Base-by-base conservation (phyloP, 2,888 invertebrate genomes). In the Drosophila greeni region DNA sequence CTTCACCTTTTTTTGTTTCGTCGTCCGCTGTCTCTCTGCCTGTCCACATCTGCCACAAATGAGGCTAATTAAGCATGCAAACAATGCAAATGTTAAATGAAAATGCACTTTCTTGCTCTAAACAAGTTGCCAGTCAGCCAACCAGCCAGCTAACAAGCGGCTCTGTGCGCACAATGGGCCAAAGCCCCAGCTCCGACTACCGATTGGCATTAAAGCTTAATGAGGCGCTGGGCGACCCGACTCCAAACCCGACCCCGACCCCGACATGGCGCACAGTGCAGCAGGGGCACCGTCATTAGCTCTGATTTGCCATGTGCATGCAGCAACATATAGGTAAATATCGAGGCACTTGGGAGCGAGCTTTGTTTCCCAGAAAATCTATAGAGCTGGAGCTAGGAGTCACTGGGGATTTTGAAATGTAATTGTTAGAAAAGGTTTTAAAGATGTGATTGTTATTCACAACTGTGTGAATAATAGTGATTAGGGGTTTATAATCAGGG, bases 121-220 rank as follows among this genome's bases (percentile, higher is more conserved):
- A 62, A 70, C 60, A 51, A 56, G 70, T 57, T 70, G 66, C 56
- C 49, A 66, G 37, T 23, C 59, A 45, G 45, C 39, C 39, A 40
- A 14, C 39, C 43, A 45, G 29, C 45, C 18, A 43, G 43, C 53
- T 12, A 58, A 33, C 57, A 20, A 59, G 36, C 36, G 23, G 33
- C 26, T 33, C 11, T 7, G 18, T 9, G 29, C 34, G 14, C 49
- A 62, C 42, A 43, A 51, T 43, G 42, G 51, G 14, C 40, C 31
- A 36, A 56, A 56, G 54, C 40, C 34, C 34, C 29, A 16, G 53
- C 56, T 47, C 36, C 58, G 9, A 45, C 57, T 52, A 36, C 56
- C 70, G 45, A 76, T 81, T 70, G 68, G 55, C 54, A 79, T 75
- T 75, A 74, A 64, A 69, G 66, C 65, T 66, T 82, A 82, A 79